Percentiles rank a stretch among this genome's conserved stretches.
These are phyloP conservation scores for Brachionus sp. DNA, from an alignment of 1,140 invertebrate species.

Conservation along the genomic window DNA sequence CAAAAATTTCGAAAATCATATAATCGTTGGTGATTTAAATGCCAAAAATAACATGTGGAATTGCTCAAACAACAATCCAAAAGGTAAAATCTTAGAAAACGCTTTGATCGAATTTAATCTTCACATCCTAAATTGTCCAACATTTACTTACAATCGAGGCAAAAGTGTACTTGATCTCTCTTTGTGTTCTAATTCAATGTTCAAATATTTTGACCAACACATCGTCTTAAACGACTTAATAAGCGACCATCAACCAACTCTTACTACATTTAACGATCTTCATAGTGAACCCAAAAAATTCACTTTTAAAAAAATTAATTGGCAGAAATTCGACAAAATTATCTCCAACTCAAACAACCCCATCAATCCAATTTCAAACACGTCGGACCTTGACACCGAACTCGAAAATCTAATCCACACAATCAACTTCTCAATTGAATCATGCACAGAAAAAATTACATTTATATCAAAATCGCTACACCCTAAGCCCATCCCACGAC, in stretches of 20 bases:
- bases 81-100: not conserved
- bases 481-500: not conserved
- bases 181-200: not conserved
- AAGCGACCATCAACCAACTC: constrained; percentile 1
- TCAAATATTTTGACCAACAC: not conserved
- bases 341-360: not conserved
- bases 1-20: not conserved
- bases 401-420: not conserved
- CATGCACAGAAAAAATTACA: not conserved
- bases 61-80: not conserved
- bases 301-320: not conserved
- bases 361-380: not conserved
- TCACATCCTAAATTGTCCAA: not conserved
- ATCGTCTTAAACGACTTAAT: not conserved
- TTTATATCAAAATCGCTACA: not conserved
- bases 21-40: not conserved
- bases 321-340: not conserved
- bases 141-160: not conserved
- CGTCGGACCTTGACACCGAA: not conserved
- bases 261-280: not conserved
- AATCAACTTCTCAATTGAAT: not conserved
- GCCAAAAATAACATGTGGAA: not conserved
- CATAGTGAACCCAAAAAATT: not conserved
- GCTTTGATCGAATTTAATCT: not conserved
- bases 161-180: not conserved